Conservation (phyloP, 2,888 invertebrate species). For the Nomada goodeniana region DNA sequence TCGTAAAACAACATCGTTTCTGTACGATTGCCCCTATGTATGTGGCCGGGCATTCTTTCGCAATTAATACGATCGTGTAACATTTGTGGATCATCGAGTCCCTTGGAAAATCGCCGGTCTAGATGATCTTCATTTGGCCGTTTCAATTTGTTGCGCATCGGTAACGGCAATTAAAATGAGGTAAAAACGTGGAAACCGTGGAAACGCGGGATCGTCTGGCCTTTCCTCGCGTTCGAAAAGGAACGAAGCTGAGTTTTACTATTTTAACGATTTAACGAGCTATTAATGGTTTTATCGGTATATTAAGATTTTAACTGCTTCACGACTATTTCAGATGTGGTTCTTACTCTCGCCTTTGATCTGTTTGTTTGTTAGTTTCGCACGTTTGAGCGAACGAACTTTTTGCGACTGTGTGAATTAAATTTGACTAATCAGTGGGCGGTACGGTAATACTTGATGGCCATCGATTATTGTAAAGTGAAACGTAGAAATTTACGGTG, state of each 20-base stretch:
- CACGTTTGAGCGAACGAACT: too few species aligned
- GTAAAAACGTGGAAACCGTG: background rate
- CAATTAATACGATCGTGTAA: slow-evolving; percentile 61
- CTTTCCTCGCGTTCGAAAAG: background rate
- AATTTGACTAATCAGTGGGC: too few species aligned
- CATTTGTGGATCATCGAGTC: slow-evolving; percentile 32
- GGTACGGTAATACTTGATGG: too few species aligned
- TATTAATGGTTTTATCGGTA: background rate
- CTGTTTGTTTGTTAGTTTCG: background rate
- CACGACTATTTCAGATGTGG: background rate
- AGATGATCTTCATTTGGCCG: slow-evolving; percentile 16
- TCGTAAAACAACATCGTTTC: slow-evolving; percentile 66
- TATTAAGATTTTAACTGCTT: slow-evolving; percentile 3
- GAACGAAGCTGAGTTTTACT: background rate
- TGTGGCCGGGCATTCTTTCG: slow-evolving; percentile 46
- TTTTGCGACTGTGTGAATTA: too few species aligned
- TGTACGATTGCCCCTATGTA: slow-evolving; percentile 21
- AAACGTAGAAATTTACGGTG: too few species aligned
- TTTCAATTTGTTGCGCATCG: background rate
- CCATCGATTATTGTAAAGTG: too few species aligned
- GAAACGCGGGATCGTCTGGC: background rate
- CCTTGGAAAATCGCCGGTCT: slow-evolving; percentile 29
- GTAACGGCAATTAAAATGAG: slow-evolving; percentile 8
- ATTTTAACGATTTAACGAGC: background rate
- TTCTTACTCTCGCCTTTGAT: background rate